These are phyloP conservation scores for Brachionus koreanus DNA, from an alignment of 1,140 invertebrate species.

Conservation along the genomic window DNA sequence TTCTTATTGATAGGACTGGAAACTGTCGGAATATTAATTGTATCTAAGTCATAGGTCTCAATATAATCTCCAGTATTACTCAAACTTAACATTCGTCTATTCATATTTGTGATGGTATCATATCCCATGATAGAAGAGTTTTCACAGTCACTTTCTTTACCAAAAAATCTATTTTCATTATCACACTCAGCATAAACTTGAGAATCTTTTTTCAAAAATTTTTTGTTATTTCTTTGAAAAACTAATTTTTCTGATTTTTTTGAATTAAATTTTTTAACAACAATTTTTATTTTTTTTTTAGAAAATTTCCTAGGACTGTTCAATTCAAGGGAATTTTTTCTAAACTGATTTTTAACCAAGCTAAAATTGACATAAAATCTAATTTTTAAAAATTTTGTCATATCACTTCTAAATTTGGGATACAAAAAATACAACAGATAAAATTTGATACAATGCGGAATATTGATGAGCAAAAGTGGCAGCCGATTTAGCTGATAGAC, in stretches of 20 bases:
- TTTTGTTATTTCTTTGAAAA: neutral
- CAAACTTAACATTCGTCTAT: neutral
- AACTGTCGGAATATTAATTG: neutral
- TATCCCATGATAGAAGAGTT: neutral
- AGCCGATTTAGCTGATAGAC: neutral
- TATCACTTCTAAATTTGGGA: neutral
- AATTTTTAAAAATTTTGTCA: neutral
- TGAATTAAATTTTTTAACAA: neutral
- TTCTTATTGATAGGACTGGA: neutral
- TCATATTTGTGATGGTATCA: neutral
- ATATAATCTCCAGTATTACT: neutral
- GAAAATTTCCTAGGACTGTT: neutral
- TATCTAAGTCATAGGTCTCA: neutral
- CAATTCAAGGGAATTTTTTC: neutral
- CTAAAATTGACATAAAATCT: neutral
- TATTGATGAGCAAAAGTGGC: neutral
- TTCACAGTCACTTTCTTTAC: neutral
- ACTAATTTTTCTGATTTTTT: neutral
- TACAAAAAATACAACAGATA: neutral
- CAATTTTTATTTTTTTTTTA: neutral
- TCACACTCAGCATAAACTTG: neutral
- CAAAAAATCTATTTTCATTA: too few relatives aligned
- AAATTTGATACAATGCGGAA: constrained; percentile 15
- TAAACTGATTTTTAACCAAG: neutral
- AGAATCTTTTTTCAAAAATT: neutral